Evolutionary conservation across 1,140 invertebrate species (phyloP).

Genomic region (Trinorchestia longiramus): DNA sequence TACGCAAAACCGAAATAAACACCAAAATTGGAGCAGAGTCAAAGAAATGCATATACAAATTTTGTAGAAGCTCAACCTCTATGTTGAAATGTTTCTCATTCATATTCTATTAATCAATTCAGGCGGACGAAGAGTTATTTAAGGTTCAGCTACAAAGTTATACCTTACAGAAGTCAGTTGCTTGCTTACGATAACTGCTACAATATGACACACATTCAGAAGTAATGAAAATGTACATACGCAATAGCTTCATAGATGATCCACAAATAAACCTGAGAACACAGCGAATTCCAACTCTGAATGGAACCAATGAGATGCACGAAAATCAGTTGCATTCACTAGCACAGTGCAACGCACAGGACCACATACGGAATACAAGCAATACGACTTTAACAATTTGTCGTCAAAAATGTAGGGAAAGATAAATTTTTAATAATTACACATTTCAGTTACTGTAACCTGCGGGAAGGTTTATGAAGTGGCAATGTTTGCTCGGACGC

Average conservation of each 20-base stretch:
- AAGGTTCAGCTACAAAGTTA: not conserved
- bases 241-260: too few relatives aligned
- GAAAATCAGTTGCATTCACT: too few relatives aligned
- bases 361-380: too few relatives aligned
- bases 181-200: not conserved
- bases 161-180: not conserved
- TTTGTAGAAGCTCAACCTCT: not conserved
- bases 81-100: not conserved
- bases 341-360: too few relatives aligned
- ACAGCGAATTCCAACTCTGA: too few relatives aligned
- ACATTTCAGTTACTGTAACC: not conserved
- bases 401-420: too few relatives aligned
- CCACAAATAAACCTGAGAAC: too few relatives aligned
- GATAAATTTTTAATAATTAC: not conserved
- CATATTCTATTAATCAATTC: not conserved
- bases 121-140: not conserved
- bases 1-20: not conserved
- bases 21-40: not conserved
- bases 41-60: not conserved
- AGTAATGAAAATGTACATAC: too few relatives aligned
- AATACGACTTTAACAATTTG: too few relatives aligned
- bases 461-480: conserved; percentile 1
- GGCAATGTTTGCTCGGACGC: not conserved
- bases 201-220: not conserved
- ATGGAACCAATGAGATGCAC: too few relatives aligned